These are phyloP conservation scores for Trichonephila inaurata DNA, from an alignment of 1,140 invertebrate species.

Conservation along the genomic window DNA sequence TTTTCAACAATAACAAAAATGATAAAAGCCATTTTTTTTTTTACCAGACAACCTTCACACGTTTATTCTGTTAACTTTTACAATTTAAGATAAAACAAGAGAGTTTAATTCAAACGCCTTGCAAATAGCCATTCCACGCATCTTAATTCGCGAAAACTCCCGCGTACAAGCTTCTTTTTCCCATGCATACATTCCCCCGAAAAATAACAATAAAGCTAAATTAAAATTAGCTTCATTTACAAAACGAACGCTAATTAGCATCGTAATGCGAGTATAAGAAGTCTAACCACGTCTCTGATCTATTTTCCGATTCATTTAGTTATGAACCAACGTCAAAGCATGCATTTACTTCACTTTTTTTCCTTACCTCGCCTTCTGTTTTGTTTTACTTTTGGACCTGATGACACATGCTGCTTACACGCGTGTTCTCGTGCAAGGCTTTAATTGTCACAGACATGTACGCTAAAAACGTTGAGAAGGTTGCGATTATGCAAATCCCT, in stretches of 20 bases:
- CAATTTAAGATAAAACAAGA: background rate
- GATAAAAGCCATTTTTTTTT: too few species aligned
- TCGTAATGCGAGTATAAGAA: slow-evolving; percentile 1
- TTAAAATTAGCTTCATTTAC: slow-evolving; percentile 20
- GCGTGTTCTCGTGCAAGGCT: background rate
- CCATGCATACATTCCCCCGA: background rate
- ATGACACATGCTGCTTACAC: background rate
- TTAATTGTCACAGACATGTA: slow-evolving; percentile 13
- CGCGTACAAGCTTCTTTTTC: background rate
- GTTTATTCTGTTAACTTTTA: background rate
- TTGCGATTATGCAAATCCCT: slow-evolving; percentile 12
- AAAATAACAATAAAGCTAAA: slow-evolving; percentile 6
- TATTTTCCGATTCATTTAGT: slow-evolving; percentile 23
- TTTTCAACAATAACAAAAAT: too few species aligned
- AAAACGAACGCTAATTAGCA: background rate
- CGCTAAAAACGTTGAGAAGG: background rate
- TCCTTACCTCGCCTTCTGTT: background rate
- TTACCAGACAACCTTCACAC: too few species aligned
- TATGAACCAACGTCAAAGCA: background rate
- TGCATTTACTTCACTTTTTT: background rate
- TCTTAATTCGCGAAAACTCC: background rate
- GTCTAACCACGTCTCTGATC: background rate
- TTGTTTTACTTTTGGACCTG: background rate
- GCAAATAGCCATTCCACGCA: background rate
- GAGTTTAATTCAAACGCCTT: background rate